phyloP scores from a whole-genome alignment of 1,140 invertebrate genomes.

The Heliconius congener region DNA sequence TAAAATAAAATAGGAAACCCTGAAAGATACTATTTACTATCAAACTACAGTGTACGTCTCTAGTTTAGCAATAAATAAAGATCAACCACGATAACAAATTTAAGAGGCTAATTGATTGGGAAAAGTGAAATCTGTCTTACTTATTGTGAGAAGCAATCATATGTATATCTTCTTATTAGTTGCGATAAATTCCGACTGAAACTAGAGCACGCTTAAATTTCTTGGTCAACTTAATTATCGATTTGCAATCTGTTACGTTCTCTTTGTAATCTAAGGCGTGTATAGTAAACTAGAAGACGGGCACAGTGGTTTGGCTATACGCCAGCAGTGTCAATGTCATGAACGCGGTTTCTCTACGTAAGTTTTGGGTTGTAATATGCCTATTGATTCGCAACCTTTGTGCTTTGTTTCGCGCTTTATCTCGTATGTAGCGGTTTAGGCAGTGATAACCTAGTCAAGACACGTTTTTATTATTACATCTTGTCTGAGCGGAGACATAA shows the following conservation, averaged over 20 bases:
- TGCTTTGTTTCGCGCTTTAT: not conserved
- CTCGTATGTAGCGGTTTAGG: no score
- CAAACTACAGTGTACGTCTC: no score
- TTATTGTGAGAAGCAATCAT: not conserved
- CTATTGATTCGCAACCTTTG: not conserved
- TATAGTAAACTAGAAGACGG: not conserved
- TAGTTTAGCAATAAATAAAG: no score
- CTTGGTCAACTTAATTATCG: not conserved
- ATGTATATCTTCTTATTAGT: not conserved
- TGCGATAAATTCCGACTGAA: not conserved
- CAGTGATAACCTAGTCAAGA: no score
- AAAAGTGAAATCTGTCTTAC: not conserved
- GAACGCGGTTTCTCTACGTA: constrained; percentile 18
- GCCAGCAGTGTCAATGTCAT: constrained; percentile 37
- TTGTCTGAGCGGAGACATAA: no score
- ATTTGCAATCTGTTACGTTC: constrained; percentile 4
- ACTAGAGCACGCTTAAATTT: not conserved
- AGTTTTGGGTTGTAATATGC: not conserved
- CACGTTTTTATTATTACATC: no score
- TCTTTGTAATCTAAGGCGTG: not conserved
- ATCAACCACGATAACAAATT: no score
- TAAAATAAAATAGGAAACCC: no score
- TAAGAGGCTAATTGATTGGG: not conserved
- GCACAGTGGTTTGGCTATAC: constrained; percentile 23
- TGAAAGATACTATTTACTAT: no score